Evolutionary conservation across 2,888 invertebrate genomes (phyloP), one percentile per base, ranked within the genome.

Genomic region (Pelosia muscerda): DNA sequence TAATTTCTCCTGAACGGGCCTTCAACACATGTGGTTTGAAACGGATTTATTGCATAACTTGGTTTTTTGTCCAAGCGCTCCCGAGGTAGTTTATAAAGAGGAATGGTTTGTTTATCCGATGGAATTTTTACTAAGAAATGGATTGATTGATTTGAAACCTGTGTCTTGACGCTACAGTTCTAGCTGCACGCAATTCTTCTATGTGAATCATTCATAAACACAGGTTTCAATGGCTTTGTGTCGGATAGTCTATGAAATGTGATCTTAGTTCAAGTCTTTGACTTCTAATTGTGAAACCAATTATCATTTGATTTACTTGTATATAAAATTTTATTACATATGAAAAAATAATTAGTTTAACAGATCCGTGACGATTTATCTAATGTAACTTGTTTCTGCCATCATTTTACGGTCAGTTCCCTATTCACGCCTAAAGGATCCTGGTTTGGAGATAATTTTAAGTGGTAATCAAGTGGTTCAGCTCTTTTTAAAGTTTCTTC

Each of bases 31-130:
- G 91, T 86, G 88, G 72, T 85, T 88, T 88, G 59, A 63, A 66
- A 80, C 86, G 84, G 90, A 92, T 93, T 92, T 92, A 92, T 92
- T 86, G 87, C 85, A 83, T 88, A 88, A 86, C 76, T 79, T 68
- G 2, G 53, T 75, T 80, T 80, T 80, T 78, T 77, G 68, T 63
- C 63, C 63, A 66, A 61, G 65, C 73, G 66, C 38, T 72, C 66
- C 68, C 71, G 28, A 70, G 59, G 38, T 56, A 66, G 63, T 66
- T 64, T 63, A 63, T 67, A 54, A 63, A 59, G 49, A 42, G 34
- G 42, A 66, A 69, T 63, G 65, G 42, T 69, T 60, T 66, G 59
- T 70, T 69, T 66, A 53, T 53, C 25, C 15, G 13, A 13, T 63
- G 53, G 63, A 31, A 63, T 70, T 63, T 66, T 59, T 69, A 63